Evolutionary conservation across 1,140 invertebrate species (phyloP).

Genomic region (Leptopilina clavipes): DNA sequence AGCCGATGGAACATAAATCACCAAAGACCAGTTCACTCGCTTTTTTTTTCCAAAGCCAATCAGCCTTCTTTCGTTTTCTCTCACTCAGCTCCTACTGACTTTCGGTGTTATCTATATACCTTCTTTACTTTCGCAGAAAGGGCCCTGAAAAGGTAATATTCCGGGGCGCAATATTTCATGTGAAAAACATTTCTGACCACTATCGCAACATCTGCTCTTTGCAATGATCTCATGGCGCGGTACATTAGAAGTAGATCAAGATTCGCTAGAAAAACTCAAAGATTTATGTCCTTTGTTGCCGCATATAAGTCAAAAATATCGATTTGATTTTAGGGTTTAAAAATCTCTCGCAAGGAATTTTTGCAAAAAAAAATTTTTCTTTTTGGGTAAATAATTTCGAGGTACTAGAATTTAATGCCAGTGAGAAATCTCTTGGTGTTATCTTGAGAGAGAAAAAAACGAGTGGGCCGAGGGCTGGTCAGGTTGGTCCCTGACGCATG

Average conservation of each 20-base stretch:
- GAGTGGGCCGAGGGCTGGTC: constrained; percentile 8
- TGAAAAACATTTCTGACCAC: constrained; percentile 55
- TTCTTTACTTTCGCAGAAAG: constrained; percentile 39
- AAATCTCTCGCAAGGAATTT: too few species aligned
- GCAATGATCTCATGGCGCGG: constrained; percentile 53
- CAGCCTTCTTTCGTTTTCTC: constrained; percentile 56
- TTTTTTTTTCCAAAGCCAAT: constrained; percentile 67
- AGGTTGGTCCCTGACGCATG: constrained; percentile 63
- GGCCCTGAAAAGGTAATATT: constrained; percentile 54
- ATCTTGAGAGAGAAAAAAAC: not conserved
- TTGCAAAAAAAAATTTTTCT: too few species aligned
- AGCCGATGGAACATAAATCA: constrained; percentile 69
- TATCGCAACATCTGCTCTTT: constrained; percentile 50
- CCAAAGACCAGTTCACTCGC: constrained; percentile 51
- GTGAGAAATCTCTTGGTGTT: not conserved
- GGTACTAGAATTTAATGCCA: too few species aligned
- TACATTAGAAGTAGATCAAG: constrained; percentile 51
- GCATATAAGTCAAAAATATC: too few species aligned
- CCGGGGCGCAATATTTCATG: constrained; percentile 63
- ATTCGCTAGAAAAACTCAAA: constrained; percentile 45
- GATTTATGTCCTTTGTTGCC: not conserved
- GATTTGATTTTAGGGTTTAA: too few species aligned
- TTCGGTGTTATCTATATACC: constrained; percentile 38
- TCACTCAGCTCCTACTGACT: constrained; percentile 47
- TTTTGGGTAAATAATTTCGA: too few species aligned